phyloP scores from a whole-genome alignment of 1,140 invertebrate genomes.

The Heliconius himera region DNA sequence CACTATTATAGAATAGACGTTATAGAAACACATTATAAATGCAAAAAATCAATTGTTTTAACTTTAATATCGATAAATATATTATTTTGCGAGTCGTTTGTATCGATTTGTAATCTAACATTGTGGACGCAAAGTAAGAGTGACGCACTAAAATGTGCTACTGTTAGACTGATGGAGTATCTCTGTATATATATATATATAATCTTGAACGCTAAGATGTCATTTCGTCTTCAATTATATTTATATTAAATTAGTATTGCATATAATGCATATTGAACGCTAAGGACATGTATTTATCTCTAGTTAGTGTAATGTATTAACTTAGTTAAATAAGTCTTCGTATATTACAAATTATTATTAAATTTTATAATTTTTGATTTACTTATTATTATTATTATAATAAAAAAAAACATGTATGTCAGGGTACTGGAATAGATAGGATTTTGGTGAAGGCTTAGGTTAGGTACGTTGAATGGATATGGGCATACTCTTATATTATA shows the following conservation, averaged over 20 bases:
- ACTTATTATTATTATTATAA: not conserved
- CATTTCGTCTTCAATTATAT: constrained; percentile 20
- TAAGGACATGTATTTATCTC: constrained; percentile 9
- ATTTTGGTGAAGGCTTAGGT: constrained; percentile 21
- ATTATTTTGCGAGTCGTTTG: constrained; percentile 1
- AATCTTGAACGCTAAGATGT: not conserved
- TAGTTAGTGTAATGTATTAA: constrained; percentile 18
- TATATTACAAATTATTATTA: constrained; percentile 17
- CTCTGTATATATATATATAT: not conserved
- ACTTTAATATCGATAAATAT: not conserved
- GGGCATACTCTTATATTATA: constrained; percentile 13
- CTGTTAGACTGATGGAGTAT: constrained; percentile 16
- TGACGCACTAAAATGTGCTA: constrained; percentile 2
- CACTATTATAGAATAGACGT: not conserved
- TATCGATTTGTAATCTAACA: not conserved
- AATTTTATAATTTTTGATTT: constrained; percentile 4
- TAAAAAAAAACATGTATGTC: constrained; percentile 17
- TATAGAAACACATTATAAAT: not conserved
- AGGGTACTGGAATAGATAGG: constrained; percentile 30
- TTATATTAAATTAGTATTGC: constrained; percentile 22
- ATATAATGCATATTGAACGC: constrained; percentile 19
- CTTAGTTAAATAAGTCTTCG: constrained; percentile 5
- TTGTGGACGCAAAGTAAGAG: constrained; percentile 3
- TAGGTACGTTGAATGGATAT: constrained; percentile 6
- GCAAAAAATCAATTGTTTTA: not conserved